Percentiles rank a stretch among this genome's conserved stretches.
These are phyloP conservation scores for Gibbula magus DNA, from an alignment of 2,888 invertebrate genomes.

Conservation along the genomic window DNA sequence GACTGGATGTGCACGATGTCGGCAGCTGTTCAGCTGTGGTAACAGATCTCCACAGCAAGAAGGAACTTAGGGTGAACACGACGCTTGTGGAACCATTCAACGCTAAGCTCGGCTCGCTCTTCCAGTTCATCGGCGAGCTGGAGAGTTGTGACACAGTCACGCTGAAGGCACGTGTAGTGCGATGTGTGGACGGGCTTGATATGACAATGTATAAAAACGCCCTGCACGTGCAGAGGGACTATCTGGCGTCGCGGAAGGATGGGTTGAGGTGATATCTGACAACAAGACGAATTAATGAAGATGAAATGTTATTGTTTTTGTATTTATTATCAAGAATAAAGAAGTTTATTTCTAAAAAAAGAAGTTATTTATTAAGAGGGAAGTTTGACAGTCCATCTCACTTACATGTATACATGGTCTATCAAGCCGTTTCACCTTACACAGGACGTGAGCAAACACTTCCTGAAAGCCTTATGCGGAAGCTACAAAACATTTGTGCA, in stretches of 20 bases:
- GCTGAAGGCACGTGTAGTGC: slow-evolving; percentile 53
- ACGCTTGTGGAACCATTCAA: slow-evolving; percentile 58
- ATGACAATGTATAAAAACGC: slow-evolving; percentile 53
- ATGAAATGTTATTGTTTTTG: no score
- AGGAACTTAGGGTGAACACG: slow-evolving; percentile 50
- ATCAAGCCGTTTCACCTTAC: no score
- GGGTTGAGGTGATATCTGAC: background rate
- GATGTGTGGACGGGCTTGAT: slow-evolving; percentile 62
- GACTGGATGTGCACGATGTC: slow-evolving; percentile 52
- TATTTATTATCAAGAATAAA: no score
- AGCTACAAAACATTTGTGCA: no score
- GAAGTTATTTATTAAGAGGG: no score
- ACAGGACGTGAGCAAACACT: no score
- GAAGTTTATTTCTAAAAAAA: no score
- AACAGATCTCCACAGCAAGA: slow-evolving; percentile 44
- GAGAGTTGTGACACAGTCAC: slow-evolving; percentile 29
- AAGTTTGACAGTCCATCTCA: no score
- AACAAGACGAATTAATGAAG: no score
- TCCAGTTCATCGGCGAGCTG: slow-evolving; percentile 60
- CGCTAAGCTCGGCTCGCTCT: slow-evolving; percentile 50
- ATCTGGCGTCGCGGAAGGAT: slow-evolving; percentile 29
- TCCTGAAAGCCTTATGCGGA: no score
- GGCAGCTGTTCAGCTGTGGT: slow-evolving; percentile 45
- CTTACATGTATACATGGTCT: no score
- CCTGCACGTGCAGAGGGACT: slow-evolving; percentile 50